Percentiles rank a stretch among this genome's conserved stretches.
phyloP scores from a whole-genome alignment of 1,140 invertebrate species.

The Drosophila parabipectinata region DNA sequence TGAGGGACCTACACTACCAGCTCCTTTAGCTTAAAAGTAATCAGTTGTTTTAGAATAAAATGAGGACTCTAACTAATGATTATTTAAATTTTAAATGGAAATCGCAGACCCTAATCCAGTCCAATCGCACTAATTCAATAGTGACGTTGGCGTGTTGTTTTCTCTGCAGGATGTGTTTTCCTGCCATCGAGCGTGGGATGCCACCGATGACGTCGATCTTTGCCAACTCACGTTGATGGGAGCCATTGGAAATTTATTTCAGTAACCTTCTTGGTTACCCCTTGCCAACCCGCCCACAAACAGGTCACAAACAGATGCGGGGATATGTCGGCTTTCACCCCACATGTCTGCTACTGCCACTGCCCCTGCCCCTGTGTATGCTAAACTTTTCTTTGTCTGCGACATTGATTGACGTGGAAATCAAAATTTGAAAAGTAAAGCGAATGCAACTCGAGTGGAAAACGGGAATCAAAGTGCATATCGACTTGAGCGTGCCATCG shows the following conservation, averaged over 20 bases:
- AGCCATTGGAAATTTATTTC: conserved; percentile 26
- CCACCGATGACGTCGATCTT: conserved; percentile 33
- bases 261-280: neutral
- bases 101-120: conserved; percentile 10
- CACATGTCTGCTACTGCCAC: neutral
- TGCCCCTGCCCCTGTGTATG: conserved; percentile 16
- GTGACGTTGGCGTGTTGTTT: conserved; percentile 30
- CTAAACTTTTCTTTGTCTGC: conserved; percentile 15
- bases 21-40: too few relatives aligned
- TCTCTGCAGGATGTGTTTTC: conserved; percentile 13
- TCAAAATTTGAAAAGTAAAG: conserved; percentile 33
- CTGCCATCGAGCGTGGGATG: conserved; percentile 20
- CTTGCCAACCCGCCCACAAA: neutral
- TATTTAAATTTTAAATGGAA: neutral
- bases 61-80: neutral
- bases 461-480: conserved; percentile 18
- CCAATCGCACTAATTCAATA: conserved; percentile 26
- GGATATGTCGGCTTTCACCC: too few relatives aligned
- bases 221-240: conserved; percentile 12
- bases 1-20: neutral
- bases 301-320: neutral
- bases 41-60: too few relatives aligned
- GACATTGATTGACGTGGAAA: conserved; percentile 42
- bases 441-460: conserved; percentile 28
- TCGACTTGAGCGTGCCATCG: neutral